Evolutionary conservation across 2,113 vertebrate genomes (phyloP).

Genomic region (human): GRCh38 chr4:137264001-137264500

Average conservation of each 20-base stretch:
- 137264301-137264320: not conserved
- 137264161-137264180: too few species aligned
- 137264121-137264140: not conserved
- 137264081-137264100: not conserved
- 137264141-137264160: not conserved
- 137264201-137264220: not conserved
- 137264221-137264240: not conserved
- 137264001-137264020: not conserved
- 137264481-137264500: not conserved
- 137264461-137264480: not conserved
- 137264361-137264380: not conserved
- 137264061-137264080: not conserved
- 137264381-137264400: not conserved
- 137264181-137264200: not conserved
- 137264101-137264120: not conserved
- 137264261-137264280: not conserved
- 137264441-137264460: not conserved
- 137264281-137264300: not conserved
- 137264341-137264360: not conserved
- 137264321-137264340: not conserved
- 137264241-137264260: not conserved
- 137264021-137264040: constrained; percentile 4
- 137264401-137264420: not conserved
- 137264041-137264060: not conserved
- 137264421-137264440: too few species aligned